Conservation (phyloP, 2,888 invertebrate species). For the Tenthredo distinguenda region DNA sequence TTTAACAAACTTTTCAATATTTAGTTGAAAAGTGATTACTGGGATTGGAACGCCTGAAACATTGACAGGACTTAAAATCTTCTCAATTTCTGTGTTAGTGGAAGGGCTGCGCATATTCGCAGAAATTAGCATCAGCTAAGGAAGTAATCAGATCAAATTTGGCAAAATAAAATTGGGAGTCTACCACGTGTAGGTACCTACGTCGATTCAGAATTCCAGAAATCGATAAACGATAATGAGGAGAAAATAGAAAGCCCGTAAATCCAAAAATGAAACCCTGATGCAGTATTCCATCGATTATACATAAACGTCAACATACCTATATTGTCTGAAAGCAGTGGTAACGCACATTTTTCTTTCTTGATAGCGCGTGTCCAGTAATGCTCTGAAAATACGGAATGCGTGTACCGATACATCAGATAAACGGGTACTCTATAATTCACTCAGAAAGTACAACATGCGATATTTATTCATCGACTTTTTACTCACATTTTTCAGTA, state of each 20-base stretch:
- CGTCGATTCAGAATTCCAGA: background rate
- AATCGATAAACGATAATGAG: background rate
- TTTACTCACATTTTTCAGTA: no score
- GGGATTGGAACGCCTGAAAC: background rate
- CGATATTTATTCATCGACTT: background rate
- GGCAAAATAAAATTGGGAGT: background rate
- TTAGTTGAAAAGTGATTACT: slow-evolving; percentile 31
- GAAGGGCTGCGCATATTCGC: background rate
- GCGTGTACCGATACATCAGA: background rate
- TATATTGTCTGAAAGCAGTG: background rate
- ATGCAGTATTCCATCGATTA: background rate
- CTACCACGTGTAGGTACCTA: background rate
- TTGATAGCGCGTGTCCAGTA: background rate
- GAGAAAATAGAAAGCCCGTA: background rate
- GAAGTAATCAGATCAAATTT: background rate
- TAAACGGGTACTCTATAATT: background rate
- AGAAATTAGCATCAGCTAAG: background rate
- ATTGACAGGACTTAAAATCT: background rate
- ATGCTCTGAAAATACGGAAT: background rate
- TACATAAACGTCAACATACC: background rate
- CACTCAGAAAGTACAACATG: background rate
- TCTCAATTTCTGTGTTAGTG: background rate
- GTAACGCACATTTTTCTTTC: background rate
- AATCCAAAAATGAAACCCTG: background rate
- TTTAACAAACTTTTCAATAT: slow-evolving; percentile 47